Conservation (phyloP, 64 coral and sea anemone species). For the Cladopsammia gracilis region DNA sequence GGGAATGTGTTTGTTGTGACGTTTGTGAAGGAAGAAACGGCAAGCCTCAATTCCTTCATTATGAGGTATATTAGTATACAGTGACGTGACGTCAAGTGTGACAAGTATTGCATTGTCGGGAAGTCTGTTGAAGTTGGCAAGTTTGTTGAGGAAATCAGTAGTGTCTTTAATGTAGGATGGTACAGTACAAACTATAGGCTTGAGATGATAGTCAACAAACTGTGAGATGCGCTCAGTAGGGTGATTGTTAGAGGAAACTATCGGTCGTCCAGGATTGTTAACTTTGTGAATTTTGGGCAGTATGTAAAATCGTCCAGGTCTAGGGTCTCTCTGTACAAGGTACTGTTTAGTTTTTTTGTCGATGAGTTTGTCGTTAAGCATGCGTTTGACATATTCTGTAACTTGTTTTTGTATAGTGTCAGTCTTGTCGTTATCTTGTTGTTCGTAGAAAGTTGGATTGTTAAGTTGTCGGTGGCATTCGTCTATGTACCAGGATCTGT, state of each 20-base stretch:
- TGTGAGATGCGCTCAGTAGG: background rate
- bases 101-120: too few relatives aligned
- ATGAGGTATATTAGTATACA: too few relatives aligned
- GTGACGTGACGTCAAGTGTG: too few relatives aligned
- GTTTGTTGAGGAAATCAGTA: too few relatives aligned
- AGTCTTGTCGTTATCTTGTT: background rate
- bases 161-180: too few relatives aligned
- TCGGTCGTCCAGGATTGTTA: background rate
- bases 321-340: background rate
- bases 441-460: background rate
- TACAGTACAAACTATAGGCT: background rate
- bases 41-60: too few relatives aligned
- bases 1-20: too few relatives aligned
- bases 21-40: too few relatives aligned
- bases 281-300: conserved; percentile 2
- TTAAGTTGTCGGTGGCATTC: too few relatives aligned
- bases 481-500: too few relatives aligned
- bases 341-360: background rate
- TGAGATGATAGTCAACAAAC: background rate
- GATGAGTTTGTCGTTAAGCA: background rate
- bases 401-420: background rate
- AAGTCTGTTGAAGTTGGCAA: too few relatives aligned
- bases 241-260: background rate
- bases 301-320: background rate
- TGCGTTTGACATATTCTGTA: background rate